Percentiles rank a stretch among this genome's conserved stretches.
These are phyloP conservation scores for Bergia sp. DNA, from an alignment of 92 coral and sea anemone genomes.

Conservation along the genomic window DNA sequence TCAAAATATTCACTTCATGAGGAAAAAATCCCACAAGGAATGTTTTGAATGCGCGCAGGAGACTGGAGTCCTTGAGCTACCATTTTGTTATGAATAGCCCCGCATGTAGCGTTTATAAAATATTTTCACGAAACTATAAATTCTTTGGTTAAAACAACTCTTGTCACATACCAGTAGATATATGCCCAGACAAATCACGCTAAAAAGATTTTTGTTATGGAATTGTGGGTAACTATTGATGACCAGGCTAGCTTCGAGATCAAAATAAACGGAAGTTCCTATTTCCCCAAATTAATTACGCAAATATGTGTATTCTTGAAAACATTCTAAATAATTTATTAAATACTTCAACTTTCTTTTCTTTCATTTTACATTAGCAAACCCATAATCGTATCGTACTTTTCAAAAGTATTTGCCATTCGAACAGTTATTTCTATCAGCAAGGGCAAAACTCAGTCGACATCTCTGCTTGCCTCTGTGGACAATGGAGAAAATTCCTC, in stretches of 20 bases:
- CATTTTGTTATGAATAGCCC: not conserved
- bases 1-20: not conserved
- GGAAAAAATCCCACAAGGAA: not conserved
- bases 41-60: not conserved
- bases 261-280: not conserved
- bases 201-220: not conserved
- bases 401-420: no score
- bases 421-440: not conserved
- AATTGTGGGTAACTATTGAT: not conserved
- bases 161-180: not conserved
- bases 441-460: not conserved
- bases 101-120: not conserved
- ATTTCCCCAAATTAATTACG: not conserved
- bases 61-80: not conserved
- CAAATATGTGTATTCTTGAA: not conserved
- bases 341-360: no score
- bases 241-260: not conserved
- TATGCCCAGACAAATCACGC: not conserved
- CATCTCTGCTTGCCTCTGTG: not conserved
- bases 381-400: not conserved
- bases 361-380: not conserved
- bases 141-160: not conserved
- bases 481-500: constrained; percentile 1
- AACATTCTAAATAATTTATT: not conserved
- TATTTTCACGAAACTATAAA: not conserved